Evolutionary conservation across 2,888 invertebrate species (phyloP).

Genomic region (Boloria selene): DNA sequence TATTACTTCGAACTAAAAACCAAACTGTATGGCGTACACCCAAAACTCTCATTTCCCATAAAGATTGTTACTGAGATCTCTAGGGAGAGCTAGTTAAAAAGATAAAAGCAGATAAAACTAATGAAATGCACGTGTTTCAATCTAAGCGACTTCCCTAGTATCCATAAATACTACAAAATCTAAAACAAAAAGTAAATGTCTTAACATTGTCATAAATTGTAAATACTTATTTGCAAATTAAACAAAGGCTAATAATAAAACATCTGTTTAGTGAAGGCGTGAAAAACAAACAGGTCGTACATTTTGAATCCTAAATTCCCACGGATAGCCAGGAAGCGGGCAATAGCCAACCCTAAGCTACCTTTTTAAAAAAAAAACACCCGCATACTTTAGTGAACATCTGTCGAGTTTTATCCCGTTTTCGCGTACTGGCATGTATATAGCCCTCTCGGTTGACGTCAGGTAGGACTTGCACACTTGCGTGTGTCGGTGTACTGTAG

Average conservation of each 20-base stretch:
- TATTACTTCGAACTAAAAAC: neutral
- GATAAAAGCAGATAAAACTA: neutral
- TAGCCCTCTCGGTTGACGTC: conserved; percentile 47
- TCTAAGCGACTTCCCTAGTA: neutral
- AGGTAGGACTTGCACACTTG: conserved; percentile 48
- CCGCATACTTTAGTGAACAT: conserved; percentile 75
- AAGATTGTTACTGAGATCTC: conserved; percentile 1
- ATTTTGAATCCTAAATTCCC: conserved; percentile 49
- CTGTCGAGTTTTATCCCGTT: conserved; percentile 57
- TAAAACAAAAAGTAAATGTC: neutral
- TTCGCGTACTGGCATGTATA: conserved; percentile 33
- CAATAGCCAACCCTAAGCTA: conserved; percentile 47
- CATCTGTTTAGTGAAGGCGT: conserved; percentile 40
- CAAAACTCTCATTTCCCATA: conserved; percentile 1
- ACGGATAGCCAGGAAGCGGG: conserved; percentile 57
- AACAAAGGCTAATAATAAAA: conserved; percentile 28
- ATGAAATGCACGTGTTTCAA: conserved; percentile 6
- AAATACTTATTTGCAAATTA: conserved; percentile 30
- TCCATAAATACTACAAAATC: neutral
- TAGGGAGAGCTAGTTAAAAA: neutral
- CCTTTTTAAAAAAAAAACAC: conserved; percentile 59
- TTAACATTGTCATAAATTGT: neutral
- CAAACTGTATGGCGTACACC: neutral
- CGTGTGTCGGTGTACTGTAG: conserved; percentile 36
- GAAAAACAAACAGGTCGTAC: conserved; percentile 42